These are phyloP conservation scores for Chauna torquata DNA, from an alignment of 2,113 vertebrate genomes.

Conservation along the genomic window DNA sequence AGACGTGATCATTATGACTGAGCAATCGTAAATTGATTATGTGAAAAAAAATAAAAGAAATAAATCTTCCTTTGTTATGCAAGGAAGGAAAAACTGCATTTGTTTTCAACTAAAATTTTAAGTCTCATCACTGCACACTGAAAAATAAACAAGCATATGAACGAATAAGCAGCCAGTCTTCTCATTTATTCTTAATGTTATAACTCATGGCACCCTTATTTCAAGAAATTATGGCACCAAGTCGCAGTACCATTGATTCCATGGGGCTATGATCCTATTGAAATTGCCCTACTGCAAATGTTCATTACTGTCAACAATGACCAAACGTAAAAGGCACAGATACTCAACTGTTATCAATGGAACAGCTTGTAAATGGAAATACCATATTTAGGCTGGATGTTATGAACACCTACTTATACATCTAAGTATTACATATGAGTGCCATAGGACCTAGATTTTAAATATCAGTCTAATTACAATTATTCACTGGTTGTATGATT, in stretches of 20 bases:
- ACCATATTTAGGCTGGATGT: not conserved
- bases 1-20: not conserved
- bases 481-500: not conserved
- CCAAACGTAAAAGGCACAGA: not conserved
- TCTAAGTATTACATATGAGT: not conserved
- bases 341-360: not conserved
- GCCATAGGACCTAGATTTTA: not conserved
- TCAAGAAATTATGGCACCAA: not conserved
- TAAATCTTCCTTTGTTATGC: not conserved
- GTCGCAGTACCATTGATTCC: not conserved
- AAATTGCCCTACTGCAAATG: not conserved
- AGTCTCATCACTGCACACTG: not conserved
- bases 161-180: not conserved
- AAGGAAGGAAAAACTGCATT: not conserved
- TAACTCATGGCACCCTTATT: not conserved
- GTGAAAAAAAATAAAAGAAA: too few relatives aligned
- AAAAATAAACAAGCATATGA: not conserved
- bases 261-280: not conserved
- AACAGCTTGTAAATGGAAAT: not conserved
- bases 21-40: not conserved
- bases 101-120: not conserved
- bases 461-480: not conserved
- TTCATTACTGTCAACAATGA: not conserved
- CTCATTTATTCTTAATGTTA: not conserved
- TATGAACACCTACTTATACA: not conserved